These are phyloP conservation scores for Cyanistes caeruleus DNA, from an alignment of 2,113 vertebrate genomes.

Conservation along the genomic window DNA sequence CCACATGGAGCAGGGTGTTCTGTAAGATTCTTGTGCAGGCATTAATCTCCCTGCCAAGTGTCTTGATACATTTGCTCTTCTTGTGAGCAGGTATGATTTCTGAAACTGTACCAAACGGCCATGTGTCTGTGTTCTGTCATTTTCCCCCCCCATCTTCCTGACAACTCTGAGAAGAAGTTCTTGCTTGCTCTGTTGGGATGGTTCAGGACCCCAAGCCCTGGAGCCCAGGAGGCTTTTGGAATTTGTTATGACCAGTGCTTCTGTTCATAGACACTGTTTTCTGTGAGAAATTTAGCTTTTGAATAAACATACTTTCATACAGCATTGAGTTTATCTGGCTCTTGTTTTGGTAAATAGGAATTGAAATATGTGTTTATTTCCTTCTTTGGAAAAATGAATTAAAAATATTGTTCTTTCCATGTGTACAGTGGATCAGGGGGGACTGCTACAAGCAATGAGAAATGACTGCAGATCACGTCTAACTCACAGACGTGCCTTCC, in stretches of 20 bases:
- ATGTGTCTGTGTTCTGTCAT: neutral
- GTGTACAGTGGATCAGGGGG: neutral
- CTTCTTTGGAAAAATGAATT: neutral
- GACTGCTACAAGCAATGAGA: neutral
- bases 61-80: neutral
- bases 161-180: neutral
- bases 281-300: neutral
- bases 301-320: slow-evolving; percentile 36
- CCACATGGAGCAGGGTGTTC: neutral
- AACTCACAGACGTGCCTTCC: neutral
- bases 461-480: neutral
- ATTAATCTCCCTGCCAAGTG: neutral
- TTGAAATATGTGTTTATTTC: neutral
- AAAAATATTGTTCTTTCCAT: neutral
- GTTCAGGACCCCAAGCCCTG: neutral
- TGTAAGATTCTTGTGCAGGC: neutral
- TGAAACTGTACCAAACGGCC: neutral
- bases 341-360: neutral
- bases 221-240: neutral
- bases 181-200: neutral
- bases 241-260: neutral
- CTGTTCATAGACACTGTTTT: neutral
- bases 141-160: neutral
- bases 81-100: neutral
- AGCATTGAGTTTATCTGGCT: neutral